These are phyloP conservation scores for Pyrrhosoma nymphula DNA, from an alignment of 2,888 invertebrate genomes.

Conservation along the genomic window DNA sequence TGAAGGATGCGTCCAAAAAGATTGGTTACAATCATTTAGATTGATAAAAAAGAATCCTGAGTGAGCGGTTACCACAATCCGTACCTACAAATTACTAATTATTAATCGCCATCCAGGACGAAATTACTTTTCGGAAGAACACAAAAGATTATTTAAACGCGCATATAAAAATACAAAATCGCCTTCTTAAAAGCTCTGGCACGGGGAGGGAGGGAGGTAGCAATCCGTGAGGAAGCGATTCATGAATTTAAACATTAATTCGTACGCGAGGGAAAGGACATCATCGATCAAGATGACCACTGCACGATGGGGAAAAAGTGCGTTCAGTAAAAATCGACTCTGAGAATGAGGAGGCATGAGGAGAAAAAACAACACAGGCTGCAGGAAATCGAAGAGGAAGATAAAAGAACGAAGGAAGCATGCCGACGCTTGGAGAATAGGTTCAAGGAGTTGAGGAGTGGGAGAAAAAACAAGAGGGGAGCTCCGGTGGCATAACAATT, in stretches of 20 bases:
- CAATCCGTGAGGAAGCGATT: not conserved
- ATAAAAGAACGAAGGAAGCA: not conserved
- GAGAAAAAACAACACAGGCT: not conserved
- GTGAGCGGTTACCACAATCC: not conserved
- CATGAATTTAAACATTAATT: not conserved
- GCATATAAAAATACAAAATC: not conserved
- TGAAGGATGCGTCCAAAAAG: not conserved
- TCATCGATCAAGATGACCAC: conserved; percentile 19
- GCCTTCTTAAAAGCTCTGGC: not conserved
- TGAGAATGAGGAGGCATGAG: not conserved
- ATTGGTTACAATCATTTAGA: not conserved
- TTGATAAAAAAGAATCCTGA: not conserved
- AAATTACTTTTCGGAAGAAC: not conserved
- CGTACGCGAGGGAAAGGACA: conserved; percentile 7
- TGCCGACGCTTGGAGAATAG: not conserved
- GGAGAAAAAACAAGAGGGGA: not conserved
- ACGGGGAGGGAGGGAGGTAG: not conserved
- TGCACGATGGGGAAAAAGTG: not conserved
- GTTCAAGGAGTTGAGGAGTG: not conserved
- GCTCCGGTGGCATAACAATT: not conserved
- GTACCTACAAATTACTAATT: not conserved
- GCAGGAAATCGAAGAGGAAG: not conserved
- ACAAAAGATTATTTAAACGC: not conserved
- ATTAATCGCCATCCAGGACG: not conserved
- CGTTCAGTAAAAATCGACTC: not conserved